Evolutionary conservation across 1,140 invertebrate species (phyloP), one percentile per base, ranked within the genome.

Genomic region (Cotesia chilonis): DNA sequence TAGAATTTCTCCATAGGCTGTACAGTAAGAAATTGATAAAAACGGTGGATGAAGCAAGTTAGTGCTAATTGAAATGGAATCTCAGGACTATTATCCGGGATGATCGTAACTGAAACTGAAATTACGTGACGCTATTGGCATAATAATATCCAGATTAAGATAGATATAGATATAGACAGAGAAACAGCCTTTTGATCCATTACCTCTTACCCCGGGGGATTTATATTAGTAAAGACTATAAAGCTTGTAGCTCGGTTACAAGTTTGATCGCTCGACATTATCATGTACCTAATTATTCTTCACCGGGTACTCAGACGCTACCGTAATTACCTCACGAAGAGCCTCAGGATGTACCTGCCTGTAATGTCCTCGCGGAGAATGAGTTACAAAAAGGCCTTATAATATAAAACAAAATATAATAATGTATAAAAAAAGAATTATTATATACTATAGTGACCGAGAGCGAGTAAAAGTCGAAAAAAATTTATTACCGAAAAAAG

Each of bases 281-380:
- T 66, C 71, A 66, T 74, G 74, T 75, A 75, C 74, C 68, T 75
- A 72, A 75, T 75, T 75, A 75, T 75, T 75, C 71, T 75, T 57
- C 66, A 64, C 20, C 70, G 61, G 63, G 51, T 38, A 67, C 54
- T 28, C 63, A 14, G 64, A 65, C 70, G 73, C 73, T 74, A 71
- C 73, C 60, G 73, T 74, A 74, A 74, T 74, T 74, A 70, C 73
- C 69, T 72, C 66, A 63, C 38, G 69, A 65, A 68, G 52, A 70
- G 64, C 64, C 63, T 55, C 55, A 14, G 68, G 38, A 51, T 63
- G 55, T 71, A 54, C 66, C 47, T 70, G 37, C 41, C 28, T 10
- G 54, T 65, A 51, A 37, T 54, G 20, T 17, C 14, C 7, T 59
- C 17, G 57, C 17, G 17, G 6, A 7, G 41, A 47, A 10, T 41